These are phyloP conservation scores for Megaceryle alcyon DNA, from an alignment of 2,797 vertebrate genomes.

Conservation along the genomic window DNA sequence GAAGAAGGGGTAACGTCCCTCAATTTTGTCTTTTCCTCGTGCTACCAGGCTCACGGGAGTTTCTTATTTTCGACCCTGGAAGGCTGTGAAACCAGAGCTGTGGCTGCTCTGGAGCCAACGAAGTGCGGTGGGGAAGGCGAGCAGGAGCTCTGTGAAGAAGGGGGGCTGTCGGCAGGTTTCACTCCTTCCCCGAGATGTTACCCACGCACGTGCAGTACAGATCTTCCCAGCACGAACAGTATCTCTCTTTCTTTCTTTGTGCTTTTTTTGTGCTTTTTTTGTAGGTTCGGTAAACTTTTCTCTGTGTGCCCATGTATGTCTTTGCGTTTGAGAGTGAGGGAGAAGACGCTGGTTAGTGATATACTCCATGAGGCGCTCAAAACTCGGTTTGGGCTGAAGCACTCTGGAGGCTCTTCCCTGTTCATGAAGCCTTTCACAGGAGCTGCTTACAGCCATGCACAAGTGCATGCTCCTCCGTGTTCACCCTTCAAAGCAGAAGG, in stretches of 20 bases:
- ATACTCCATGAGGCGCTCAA: background rate
- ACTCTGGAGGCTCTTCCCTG: fast-evolving
- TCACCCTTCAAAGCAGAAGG: background rate
- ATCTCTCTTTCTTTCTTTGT: background rate
- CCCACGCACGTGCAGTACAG: background rate
- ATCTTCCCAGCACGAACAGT: background rate
- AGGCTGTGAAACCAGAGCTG: background rate
- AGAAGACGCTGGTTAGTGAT: background rate
- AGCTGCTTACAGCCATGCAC: fast-evolving
- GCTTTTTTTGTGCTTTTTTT: background rate
- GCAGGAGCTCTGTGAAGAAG: background rate
- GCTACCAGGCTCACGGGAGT: background rate
- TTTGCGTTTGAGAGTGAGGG: background rate
- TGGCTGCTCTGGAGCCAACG: background rate
- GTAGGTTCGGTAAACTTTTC: background rate
- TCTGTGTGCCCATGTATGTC: fast-evolving
- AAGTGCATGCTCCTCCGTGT: fast-evolving
- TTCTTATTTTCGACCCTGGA: background rate
- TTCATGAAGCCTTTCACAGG: background rate
- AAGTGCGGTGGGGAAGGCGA: background rate
- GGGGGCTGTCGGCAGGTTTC: background rate
- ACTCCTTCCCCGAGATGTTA: background rate
- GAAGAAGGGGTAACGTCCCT: background rate
- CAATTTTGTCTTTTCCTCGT: background rate
- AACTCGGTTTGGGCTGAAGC: background rate